A percentile compares a stretch with the other conserved stretches of the same genome.
These are phyloP conservation scores for Vesta saturnalis DNA, from an alignment of 2,888 invertebrate species.

Conservation along the genomic window DNA sequence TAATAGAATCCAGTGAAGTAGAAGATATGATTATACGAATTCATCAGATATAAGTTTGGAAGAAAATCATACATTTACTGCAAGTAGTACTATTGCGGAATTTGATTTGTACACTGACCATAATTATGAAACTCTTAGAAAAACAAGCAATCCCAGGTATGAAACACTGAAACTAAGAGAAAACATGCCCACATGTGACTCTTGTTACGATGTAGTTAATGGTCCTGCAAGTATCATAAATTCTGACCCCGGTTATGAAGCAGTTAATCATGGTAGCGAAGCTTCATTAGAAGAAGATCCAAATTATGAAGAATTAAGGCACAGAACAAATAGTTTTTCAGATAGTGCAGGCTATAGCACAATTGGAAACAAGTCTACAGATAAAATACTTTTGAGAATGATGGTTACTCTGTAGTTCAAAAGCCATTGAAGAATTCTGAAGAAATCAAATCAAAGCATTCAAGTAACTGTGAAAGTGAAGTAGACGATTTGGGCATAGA, in stretches of 20 bases:
- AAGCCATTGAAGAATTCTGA: constrained; percentile 35
- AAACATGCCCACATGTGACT: constrained; percentile 47
- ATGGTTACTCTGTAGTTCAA: constrained; percentile 46
- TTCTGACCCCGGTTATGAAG: constrained; percentile 78
- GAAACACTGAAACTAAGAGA: constrained; percentile 51
- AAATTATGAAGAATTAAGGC: constrained; percentile 81
- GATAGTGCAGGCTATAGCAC: constrained; percentile 54
- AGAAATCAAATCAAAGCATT: constrained; percentile 63
- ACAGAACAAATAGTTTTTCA: constrained; percentile 58
- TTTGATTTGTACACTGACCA: constrained; percentile 58
- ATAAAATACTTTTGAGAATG: constrained; percentile 26
- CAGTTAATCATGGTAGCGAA: constrained; percentile 61
- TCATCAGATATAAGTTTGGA: not conserved
- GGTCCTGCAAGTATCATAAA: constrained; percentile 70
- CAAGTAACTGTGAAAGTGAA: constrained; percentile 67
- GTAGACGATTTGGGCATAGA: constrained; percentile 51
- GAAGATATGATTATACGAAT: constrained; percentile 2
- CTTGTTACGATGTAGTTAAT: constrained; percentile 61
- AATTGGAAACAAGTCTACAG: constrained; percentile 44
- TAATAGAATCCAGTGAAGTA: constrained; percentile 7
- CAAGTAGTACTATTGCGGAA: not conserved
- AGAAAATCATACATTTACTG: not conserved
- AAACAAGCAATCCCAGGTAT: constrained; percentile 56
- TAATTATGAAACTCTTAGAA: constrained; percentile 71
- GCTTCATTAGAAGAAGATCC: constrained; percentile 70